phyloP scores from a whole-genome alignment of 2,797 vertebrate genomes.

The Gambusia yucatana region DNA sequence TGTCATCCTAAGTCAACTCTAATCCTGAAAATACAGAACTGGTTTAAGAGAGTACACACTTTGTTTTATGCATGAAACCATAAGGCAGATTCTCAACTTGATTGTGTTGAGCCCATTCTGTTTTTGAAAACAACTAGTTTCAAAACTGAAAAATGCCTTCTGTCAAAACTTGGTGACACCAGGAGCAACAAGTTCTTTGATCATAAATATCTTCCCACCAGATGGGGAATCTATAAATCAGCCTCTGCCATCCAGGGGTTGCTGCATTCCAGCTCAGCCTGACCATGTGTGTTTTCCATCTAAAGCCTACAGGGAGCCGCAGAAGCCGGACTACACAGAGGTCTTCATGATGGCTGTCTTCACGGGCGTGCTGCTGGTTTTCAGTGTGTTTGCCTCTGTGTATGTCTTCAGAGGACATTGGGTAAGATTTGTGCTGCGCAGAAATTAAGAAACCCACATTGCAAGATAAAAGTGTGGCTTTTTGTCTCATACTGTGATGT shows the following conservation, averaged over 20 bases:
- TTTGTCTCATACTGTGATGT: neutral
- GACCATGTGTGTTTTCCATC: constrained; percentile 61
- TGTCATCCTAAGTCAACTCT: neutral
- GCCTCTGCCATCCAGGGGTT: constrained; percentile 9
- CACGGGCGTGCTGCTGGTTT: constrained; percentile 63
- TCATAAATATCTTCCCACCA: constrained; percentile 7
- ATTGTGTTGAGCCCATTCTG: neutral
- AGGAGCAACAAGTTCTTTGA: neutral
- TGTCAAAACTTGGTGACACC: neutral
- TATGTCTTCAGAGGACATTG: constrained; percentile 72
- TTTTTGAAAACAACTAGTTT: neutral
- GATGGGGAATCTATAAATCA: constrained; percentile 11
- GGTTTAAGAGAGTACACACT: neutral
- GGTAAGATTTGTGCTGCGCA: constrained; percentile 59
- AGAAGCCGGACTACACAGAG: neutral
- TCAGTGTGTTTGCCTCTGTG: constrained; percentile 69
- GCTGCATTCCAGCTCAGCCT: constrained; percentile 16
- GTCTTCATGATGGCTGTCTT: constrained; percentile 28
- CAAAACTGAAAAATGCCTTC: neutral
- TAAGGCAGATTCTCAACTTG: neutral
- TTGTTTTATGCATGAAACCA: neutral
- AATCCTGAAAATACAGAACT: neutral
- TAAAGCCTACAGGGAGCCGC: constrained; percentile 25
- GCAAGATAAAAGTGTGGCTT: neutral
- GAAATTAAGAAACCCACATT: neutral